Evolutionary conservation across 2,797 vertebrate genomes (phyloP).

Genomic region (Alectoris magna): DNA sequence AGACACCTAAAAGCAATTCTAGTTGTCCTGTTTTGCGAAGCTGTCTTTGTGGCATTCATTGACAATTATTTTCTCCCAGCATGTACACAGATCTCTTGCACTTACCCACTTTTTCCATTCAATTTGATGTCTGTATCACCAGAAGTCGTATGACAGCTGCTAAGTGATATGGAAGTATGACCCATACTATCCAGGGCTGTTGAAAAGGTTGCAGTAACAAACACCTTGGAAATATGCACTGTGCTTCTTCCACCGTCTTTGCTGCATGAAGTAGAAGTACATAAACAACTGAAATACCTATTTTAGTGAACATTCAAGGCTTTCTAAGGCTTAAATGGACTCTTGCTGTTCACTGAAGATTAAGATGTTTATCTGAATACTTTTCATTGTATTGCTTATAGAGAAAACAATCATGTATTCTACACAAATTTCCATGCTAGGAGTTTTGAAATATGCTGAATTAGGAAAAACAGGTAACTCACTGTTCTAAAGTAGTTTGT

Average conservation of each 20-base stretch:
- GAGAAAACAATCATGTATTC: background rate
- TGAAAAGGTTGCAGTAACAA: conserved; percentile 58
- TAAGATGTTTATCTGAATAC: background rate
- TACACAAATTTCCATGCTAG: background rate
- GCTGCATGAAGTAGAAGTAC: conserved; percentile 54
- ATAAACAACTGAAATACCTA: background rate
- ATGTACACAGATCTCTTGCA: background rate
- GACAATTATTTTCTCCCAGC: background rate
- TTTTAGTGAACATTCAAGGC: background rate
- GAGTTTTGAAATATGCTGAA: background rate
- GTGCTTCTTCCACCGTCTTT: conserved; percentile 65
- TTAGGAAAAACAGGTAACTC: background rate
- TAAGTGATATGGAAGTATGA: conserved; percentile 52
- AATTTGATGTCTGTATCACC: conserved; percentile 63
- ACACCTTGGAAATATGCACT: conserved; percentile 72
- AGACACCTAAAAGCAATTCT: background rate
- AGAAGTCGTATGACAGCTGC: conserved; percentile 65
- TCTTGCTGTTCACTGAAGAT: background rate
- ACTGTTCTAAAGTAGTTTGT: background rate
- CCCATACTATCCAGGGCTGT: conserved; percentile 2
- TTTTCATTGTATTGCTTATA: background rate
- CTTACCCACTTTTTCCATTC: conserved; percentile 74
- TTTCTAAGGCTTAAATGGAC: background rate
- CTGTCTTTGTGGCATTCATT: background rate
- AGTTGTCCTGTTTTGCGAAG: background rate